Evolutionary conservation across 2,113 vertebrate genomes (phyloP).

Genomic region (Prunella himalayana): DNA sequence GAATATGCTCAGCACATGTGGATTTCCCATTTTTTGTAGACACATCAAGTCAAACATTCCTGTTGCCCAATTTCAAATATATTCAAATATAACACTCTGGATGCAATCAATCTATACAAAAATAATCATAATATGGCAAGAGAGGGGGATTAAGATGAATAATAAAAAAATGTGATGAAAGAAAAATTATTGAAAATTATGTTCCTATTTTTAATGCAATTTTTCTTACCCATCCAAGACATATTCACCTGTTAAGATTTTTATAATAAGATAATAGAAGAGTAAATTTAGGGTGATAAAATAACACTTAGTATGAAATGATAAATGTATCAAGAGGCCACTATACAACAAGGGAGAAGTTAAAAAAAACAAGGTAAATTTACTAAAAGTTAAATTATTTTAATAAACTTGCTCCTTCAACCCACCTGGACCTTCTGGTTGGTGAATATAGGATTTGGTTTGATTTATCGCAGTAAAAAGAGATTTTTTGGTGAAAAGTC

Average conservation of each 20-base stretch:
- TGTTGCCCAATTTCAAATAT: background rate
- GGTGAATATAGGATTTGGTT: background rate
- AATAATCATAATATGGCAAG: background rate
- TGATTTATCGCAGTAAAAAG: background rate
- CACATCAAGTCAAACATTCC: background rate
- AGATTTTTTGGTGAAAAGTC: background rate
- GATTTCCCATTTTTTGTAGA: background rate
- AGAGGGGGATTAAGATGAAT: background rate
- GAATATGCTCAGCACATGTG: background rate
- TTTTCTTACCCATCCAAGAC: background rate
- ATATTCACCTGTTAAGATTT: background rate
- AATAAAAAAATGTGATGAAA: background rate
- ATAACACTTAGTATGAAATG: background rate
- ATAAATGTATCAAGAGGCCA: background rate
- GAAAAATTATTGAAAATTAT: background rate
- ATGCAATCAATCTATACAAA: background rate
- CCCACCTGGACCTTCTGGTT: background rate
- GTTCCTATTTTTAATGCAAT: background rate
- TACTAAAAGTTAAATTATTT: background rate
- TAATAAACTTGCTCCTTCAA: background rate
- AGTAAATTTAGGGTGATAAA: background rate
- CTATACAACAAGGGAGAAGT: background rate
- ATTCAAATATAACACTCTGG: background rate
- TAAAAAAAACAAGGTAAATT: background rate
- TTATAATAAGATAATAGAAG: background rate